A percentile compares a stretch with the other conserved stretches of the same genome.
These are phyloP conservation scores for Amphipyra tragopoginis DNA, from an alignment of 2,888 invertebrate genomes.

Conservation along the genomic window DNA sequence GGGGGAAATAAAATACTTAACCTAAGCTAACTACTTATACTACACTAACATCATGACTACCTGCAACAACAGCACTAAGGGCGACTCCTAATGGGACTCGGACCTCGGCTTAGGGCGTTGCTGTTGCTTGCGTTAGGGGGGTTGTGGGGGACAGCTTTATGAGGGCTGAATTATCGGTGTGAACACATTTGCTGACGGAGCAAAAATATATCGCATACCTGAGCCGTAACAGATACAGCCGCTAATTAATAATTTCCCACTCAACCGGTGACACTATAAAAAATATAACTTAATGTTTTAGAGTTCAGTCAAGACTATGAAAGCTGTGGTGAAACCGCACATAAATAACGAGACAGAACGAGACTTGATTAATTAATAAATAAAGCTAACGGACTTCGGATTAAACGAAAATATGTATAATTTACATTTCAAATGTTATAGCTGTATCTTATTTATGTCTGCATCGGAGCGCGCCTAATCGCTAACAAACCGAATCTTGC, in stretches of 20 bases:
- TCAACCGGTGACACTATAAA: conserved; percentile 6
- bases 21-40: too few species aligned
- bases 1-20: too few species aligned
- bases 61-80: too few species aligned
- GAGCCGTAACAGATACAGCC: background rate
- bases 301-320: conserved; percentile 12
- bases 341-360: conserved; percentile 24
- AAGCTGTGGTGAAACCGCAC: conserved; percentile 23
- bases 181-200: background rate
- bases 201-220: background rate
- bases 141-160: too few species aligned
- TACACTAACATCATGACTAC: too few species aligned
- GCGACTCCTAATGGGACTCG: too few species aligned
- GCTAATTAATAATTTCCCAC: background rate
- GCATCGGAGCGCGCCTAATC: conserved; percentile 33
- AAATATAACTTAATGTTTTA: conserved; percentile 16
- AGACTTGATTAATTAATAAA: conserved; percentile 37
- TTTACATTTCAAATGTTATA: conserved; percentile 49
- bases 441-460: conserved; percentile 43
- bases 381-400: conserved; percentile 28
- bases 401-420: conserved; percentile 40
- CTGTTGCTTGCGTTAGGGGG: too few species aligned
- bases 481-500: conserved; percentile 22
- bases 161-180: too few species aligned
- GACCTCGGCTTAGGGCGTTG: too few species aligned